phyloP scores from a whole-genome alignment of 2,888 invertebrate genomes.

The Graphium colonna region DNA sequence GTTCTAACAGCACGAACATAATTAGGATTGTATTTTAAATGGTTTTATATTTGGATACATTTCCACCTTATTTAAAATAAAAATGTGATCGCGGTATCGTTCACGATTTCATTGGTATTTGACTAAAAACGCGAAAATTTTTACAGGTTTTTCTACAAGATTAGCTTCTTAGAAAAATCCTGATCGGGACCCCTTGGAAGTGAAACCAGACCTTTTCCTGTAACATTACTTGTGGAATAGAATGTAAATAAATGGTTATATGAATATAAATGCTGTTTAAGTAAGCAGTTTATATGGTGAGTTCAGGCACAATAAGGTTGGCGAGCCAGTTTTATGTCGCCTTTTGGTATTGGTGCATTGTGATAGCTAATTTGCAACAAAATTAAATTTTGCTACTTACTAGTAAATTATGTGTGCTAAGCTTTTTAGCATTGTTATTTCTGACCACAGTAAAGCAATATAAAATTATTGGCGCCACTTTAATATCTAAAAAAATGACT shows the following conservation, averaged over 20 bases:
- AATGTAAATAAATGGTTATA: conserved; percentile 76
- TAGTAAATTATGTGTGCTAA: no score
- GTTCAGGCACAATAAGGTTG: conserved; percentile 37
- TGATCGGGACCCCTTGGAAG: conserved; percentile 13
- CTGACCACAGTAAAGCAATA: no score
- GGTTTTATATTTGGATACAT: no score
- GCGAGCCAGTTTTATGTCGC: conserved; percentile 32
- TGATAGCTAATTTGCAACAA: background rate
- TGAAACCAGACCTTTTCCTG: conserved; percentile 21
- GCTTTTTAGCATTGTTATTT: no score
- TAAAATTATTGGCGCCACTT: no score
- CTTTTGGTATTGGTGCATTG: conserved; percentile 28
- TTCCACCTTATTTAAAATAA: no score
- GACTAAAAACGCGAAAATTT: no score
- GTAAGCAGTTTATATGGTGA: conserved; percentile 47
- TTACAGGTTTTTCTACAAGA: background rate
- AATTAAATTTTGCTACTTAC: background rate
- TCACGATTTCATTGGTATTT: background rate
- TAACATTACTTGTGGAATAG: conserved; percentile 54
- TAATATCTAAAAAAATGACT: no score
- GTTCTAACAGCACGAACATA: no score
- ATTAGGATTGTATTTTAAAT: no score
- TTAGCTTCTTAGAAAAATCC: conserved; percentile 11
- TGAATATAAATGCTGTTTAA: conserved; percentile 77
- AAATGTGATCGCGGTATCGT: no score